These are phyloP conservation scores for Chiridota heheva DNA, from an alignment of 35 echinoderm and acorn worm species.

Conservation along the genomic window DNA sequence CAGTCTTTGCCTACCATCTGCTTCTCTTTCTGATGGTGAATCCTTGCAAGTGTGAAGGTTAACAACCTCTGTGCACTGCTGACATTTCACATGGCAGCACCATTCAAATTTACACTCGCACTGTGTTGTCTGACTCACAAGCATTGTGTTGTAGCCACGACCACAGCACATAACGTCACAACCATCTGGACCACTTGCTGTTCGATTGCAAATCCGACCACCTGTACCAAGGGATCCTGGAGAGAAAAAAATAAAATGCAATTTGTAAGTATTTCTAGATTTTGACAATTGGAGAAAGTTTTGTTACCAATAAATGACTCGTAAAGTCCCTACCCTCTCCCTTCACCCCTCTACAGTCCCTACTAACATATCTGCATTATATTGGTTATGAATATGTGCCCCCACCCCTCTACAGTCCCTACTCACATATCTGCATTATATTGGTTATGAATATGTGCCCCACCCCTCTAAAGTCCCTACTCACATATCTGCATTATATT, in stretches of 20 bases:
- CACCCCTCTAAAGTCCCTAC: too few species aligned
- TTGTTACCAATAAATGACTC: too few species aligned
- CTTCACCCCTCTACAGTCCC: too few species aligned
- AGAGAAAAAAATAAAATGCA: background rate
- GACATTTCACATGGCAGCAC: slow-evolving; percentile 84
- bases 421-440: too few species aligned
- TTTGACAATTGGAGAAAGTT: too few species aligned
- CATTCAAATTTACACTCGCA: slow-evolving; percentile 96
- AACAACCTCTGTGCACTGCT: slow-evolving; percentile 70
- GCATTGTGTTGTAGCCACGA: slow-evolving; percentile 87
- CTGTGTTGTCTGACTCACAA: slow-evolving; percentile 66
- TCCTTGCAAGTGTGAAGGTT: slow-evolving; percentile 90
- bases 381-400: too few species aligned
- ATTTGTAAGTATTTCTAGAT: too few species aligned
- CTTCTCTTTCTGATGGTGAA: slow-evolving; percentile 21
- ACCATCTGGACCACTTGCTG: slow-evolving; percentile 76
- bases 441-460: too few species aligned
- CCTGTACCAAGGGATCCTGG: slow-evolving; percentile 81
- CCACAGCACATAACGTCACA: slow-evolving; percentile 98
- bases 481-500: too few species aligned
- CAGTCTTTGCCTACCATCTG: background rate
- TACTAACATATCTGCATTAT: too few species aligned
- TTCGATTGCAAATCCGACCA: slow-evolving; percentile 86
- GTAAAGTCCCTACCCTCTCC: too few species aligned
- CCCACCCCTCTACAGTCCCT: too few species aligned